phyloP scores from a whole-genome alignment of 37 sponge, comb jelly and placozoan genomes.

The Chondrosia reniformis region DNA sequence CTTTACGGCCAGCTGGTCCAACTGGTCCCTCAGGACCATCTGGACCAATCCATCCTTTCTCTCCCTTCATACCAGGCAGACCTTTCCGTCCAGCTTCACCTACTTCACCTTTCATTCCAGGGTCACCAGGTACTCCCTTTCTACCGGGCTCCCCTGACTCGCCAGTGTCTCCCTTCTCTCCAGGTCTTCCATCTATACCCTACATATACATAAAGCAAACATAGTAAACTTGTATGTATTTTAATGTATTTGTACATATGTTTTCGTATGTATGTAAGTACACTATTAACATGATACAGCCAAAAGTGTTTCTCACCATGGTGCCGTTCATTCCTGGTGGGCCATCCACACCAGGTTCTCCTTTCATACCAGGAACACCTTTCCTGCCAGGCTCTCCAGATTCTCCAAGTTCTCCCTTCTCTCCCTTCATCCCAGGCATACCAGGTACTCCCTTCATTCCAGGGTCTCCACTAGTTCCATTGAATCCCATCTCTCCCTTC shows the following conservation, averaged over 20 bases:
- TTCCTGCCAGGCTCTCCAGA: neutral
- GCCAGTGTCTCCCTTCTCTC: conserved; percentile 20
- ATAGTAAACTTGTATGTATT: neutral
- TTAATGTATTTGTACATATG: neutral
- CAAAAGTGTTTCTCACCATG: neutral
- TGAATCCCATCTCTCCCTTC: conserved; percentile 11
- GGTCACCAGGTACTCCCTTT: conserved; percentile 11
- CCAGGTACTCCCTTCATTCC: conserved; percentile 34
- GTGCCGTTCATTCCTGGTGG: conserved; percentile 10
- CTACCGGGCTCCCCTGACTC: neutral
- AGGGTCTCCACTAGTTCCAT: conserved; percentile 14
- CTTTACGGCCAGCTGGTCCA: conserved; percentile 23
- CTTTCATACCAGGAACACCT: conserved; percentile 3
- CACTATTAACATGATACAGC: neutral
- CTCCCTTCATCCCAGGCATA: conserved; percentile 12
- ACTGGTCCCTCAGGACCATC: conserved; percentile 23
- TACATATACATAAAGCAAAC: neutral
- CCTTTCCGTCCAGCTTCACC: conserved; percentile 1
- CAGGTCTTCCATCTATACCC: neutral
- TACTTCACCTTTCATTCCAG: conserved; percentile 4
- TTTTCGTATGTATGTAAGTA: neutral
- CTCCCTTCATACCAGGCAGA: conserved; percentile 15
- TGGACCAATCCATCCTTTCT: neutral
- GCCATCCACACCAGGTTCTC: conserved; percentile 26
- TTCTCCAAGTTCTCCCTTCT: neutral